Percentiles rank a stretch among this genome's conserved stretches.
Evolutionary conservation across 2,113 vertebrate species (phyloP).

Genomic region (Baryphthengus martii): DNA sequence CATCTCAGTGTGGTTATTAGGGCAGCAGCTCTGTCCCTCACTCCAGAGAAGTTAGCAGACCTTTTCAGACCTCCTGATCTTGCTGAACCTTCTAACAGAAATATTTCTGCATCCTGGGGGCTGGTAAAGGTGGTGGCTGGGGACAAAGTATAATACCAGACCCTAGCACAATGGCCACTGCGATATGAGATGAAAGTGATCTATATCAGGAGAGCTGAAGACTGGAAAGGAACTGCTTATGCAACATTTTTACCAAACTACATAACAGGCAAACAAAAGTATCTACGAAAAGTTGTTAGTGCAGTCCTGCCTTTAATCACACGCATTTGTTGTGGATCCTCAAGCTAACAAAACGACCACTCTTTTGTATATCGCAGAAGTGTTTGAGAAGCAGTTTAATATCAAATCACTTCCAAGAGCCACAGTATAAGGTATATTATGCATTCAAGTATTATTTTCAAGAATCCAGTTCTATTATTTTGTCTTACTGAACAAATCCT

Average conservation of each 20-base stretch:
- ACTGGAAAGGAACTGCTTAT: not conserved
- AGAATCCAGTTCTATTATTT: not conserved
- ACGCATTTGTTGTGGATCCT: not conserved
- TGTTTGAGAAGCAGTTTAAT: not conserved
- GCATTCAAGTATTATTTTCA: not conserved
- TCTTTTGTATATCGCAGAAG: not conserved
- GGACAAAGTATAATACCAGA: not conserved
- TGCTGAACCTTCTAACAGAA: not conserved
- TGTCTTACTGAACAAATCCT: not conserved
- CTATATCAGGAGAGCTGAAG: not conserved
- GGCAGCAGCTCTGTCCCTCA: not conserved
- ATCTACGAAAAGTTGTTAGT: not conserved
- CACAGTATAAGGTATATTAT: not conserved
- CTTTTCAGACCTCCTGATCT: not conserved
- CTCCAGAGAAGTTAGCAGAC: not conserved
- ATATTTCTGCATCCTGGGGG: not conserved
- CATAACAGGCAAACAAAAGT: not conserved
- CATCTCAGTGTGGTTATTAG: accelerated
- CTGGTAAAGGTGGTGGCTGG: not conserved
- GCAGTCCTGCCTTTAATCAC: not conserved
- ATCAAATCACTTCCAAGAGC: not conserved
- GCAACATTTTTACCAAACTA: not conserved
- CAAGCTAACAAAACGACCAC: not conserved
- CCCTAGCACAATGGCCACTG: not conserved
- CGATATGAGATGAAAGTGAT: not conserved